Percentiles rank a stretch among this genome's conserved stretches.
Conservation (phyloP, 2,797 vertebrate genomes). For the Acanthurus tractus region DNA sequence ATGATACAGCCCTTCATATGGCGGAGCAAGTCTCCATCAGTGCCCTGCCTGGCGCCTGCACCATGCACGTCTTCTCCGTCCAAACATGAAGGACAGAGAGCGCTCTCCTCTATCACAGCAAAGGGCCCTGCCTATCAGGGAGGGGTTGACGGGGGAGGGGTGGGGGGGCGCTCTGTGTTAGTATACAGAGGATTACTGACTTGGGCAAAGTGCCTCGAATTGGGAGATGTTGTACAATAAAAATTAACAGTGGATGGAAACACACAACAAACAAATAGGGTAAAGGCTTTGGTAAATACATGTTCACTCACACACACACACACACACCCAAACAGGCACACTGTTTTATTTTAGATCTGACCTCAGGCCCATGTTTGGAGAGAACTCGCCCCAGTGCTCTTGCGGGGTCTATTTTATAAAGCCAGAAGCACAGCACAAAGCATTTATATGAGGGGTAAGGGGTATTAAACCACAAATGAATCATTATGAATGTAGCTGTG, state of each 20-base stretch:
- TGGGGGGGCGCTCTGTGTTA: constrained; percentile 71
- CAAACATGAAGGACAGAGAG: constrained; percentile 90
- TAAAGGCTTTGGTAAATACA: constrained; percentile 26
- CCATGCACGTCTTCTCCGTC: constrained; percentile 94
- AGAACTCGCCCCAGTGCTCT: constrained; percentile 83
- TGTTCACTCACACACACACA: constrained; percentile 40
- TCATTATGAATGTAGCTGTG: constrained; percentile 50
- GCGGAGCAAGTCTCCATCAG: constrained; percentile 88
- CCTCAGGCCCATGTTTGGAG: constrained; percentile 83
- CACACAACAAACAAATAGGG: constrained; percentile 58
- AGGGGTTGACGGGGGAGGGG: constrained; percentile 1
- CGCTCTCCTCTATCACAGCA: constrained; percentile 86
- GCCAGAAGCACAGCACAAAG: constrained; percentile 92
- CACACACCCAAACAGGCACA: constrained; percentile 40
- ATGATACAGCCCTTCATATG: constrained; percentile 89
- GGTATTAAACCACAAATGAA: constrained; percentile 48
- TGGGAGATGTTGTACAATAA: constrained; percentile 52
- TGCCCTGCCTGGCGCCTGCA: constrained; percentile 89
- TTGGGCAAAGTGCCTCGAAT: constrained; percentile 60
- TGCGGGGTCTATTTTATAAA: constrained; percentile 80
- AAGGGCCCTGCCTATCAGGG: constrained; percentile 68
- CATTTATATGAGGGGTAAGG: constrained; percentile 80
- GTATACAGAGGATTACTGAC: constrained; percentile 79
- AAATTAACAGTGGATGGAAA: constrained; percentile 73
- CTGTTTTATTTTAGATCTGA: constrained; percentile 63